phyloP scores from a whole-genome alignment of 2,113 vertebrate genomes.

The Piliocolobus tephrosceles region DNA sequence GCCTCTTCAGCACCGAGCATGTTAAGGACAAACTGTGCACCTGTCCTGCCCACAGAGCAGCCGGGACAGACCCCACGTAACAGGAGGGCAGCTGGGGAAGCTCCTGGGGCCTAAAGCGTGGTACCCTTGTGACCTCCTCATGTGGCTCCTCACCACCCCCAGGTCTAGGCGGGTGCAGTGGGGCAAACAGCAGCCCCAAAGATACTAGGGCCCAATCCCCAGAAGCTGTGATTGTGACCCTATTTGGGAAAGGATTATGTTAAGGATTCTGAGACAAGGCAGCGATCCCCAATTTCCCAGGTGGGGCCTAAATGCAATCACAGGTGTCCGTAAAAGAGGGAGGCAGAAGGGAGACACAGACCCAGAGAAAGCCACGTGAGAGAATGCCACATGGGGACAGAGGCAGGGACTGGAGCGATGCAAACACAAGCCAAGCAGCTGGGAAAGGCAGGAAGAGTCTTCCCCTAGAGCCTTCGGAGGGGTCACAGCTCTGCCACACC shows the following conservation, averaged over 20 bases:
- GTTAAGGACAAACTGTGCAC: neutral
- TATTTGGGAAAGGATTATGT: neutral
- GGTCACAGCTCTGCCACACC: neutral
- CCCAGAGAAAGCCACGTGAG: neutral
- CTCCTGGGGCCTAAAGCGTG: neutral
- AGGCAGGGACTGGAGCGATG: accelerated
- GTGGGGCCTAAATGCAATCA: neutral
- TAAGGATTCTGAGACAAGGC: neutral
- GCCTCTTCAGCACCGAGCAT: accelerated
- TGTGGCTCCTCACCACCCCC: neutral
- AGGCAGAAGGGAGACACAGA: no score
- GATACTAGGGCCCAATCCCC: neutral
- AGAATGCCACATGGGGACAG: neutral
- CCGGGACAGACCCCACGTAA: no score
- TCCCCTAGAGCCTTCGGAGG: no score
- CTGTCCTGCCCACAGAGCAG: neutral
- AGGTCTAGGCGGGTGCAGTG: neutral
- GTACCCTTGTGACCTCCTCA: neutral
- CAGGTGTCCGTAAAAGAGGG: neutral
- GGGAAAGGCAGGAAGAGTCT: neutral
- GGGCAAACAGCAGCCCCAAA: neutral
- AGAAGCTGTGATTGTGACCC: neutral
- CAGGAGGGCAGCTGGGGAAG: neutral
- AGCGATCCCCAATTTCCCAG: neutral
- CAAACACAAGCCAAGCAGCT: neutral